Base-by-base conservation (phyloP, 2,888 invertebrate genomes). In the Desoria tigrina region DNA sequence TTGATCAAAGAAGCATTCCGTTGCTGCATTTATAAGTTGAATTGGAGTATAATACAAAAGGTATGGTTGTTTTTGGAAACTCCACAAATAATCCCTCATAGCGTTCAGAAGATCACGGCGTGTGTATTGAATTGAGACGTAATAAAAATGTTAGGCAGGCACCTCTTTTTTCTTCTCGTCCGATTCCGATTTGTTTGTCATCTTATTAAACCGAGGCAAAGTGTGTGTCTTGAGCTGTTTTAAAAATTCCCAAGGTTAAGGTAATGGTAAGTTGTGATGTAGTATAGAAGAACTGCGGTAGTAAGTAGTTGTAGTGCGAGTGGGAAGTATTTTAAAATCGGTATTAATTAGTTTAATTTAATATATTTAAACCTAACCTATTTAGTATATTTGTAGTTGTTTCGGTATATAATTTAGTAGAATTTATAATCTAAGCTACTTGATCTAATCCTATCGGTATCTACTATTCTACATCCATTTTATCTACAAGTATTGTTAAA, bases 141-240 rank as follows among this genome's bases (percentile, higher is more conserved):
- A 45, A 9, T 18, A 45, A 45, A 45, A 45, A 45, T 45, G 6
- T 45, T 45, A 45, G n/a, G 21, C 45, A 45, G 16, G 45, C 45
- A 45, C 16, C 21, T 45, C 21, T 45, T 45, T 45, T 45, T 45
- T 45, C 39, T 11, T 9, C 45, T 16, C 16, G 6, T 45, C 4
- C 32, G 32, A 32, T 32, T 32, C 32, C 4, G 32, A 32, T 32
- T 32, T 32, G 32, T 32, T 7, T 32, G 32, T 32, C 11, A 4
- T 45, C 45, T 45, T 45, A n/a, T 51, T 3, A 9, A 51, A 24
- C 51, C 16, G 51, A 51, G 51, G 51, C 51, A 51, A 26, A 51
- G 24, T 24, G 51, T 49, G 11, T 51, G 26, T 51, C 51, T 51
- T 51, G 51, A 51, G 51, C 51, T 51, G 23, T 6, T 45, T 45